Evolutionary conservation across 2,113 vertebrate genomes (phyloP), one percentile per base, ranked within the genome.

Genomic region (Murina feae): DNA sequence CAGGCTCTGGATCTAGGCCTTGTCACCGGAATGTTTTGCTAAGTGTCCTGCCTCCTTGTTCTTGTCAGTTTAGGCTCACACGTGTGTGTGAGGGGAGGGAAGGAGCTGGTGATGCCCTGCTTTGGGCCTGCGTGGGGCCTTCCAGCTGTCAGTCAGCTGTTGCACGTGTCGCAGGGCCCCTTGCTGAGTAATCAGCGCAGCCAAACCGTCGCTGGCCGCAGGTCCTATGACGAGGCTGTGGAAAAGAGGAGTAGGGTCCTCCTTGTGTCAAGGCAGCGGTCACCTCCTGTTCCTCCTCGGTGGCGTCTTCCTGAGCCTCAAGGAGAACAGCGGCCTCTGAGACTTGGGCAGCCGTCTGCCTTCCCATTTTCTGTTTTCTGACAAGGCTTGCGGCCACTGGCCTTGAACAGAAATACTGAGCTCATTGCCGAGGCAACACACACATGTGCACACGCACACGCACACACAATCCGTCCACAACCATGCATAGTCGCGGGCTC

Each of bases 381-480:
- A 20, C 5, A 5, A 63, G 83, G 60, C 42, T 74, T 20, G 2
- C 5, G 9, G 35, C 51, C 14, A 4, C 78, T 23, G 44, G 3
- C 79, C 49, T 65, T 42, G 80, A 78, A 35, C 7, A 9, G 21
- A 69, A 91, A n/a, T n/a, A 5, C 23, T 63, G 9, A 65, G 42
- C 16, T 8, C 37, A 2, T 1, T 32, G 25, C 80, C 32, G 28
- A 23, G 60, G 80, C 44, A 18, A 47, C 5, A 8, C 13, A 14
- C 10, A 14, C 44, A 75, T 4, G 5, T 8, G 23, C 42, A 47
- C 2, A 28, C 7, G 0, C 39, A 7, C 2, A 32, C 2, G 0
- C 32, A 12, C 37, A 5, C 2, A 6, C 68, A 16, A 4, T 10
- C n/a, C 10, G 12, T 55, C n/a, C 17, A 42, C 21, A 66, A 1